Percentiles rank a stretch among this genome's conserved stretches.
These are phyloP conservation scores for Odontomyia ornata DNA, from an alignment of 2,888 invertebrate species.

Conservation along the genomic window DNA sequence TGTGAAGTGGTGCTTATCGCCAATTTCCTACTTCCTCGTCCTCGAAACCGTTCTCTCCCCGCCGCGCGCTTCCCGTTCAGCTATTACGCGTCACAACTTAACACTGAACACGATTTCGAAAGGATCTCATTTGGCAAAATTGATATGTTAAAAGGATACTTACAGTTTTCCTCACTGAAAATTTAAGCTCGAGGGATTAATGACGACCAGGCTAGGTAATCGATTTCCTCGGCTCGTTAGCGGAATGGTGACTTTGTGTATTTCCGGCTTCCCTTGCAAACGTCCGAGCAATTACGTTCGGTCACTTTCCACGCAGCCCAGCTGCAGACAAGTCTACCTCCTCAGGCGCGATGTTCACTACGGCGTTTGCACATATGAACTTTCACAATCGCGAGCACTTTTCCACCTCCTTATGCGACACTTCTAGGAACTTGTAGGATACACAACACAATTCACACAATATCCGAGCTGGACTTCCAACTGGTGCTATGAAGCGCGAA, in stretches of 20 bases:
- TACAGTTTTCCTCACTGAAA: not conserved
- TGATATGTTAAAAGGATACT: constrained; percentile 17
- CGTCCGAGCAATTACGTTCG: not conserved
- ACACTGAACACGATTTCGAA: constrained; percentile 18
- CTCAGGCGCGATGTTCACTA: not conserved
- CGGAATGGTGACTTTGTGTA: not conserved
- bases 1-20: constrained; percentile 12
- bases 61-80: not conserved
- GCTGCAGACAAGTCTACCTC: not conserved
- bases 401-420: not conserved
- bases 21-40: constrained; percentile 10
- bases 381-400: constrained; percentile 21
- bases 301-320: not conserved
- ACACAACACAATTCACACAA: not conserved
- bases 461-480: not conserved
- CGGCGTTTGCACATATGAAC: not conserved
- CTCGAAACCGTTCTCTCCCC: not conserved
- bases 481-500: not conserved
- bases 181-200: not conserved
- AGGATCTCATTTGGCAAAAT: constrained; percentile 9
- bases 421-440: constrained; percentile 14
- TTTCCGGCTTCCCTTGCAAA: constrained; percentile 9
- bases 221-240: constrained; percentile 10
- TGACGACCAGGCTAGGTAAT: not conserved
- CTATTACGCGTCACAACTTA: constrained; percentile 30